Base-by-base conservation (phyloP, 2,113 vertebrate species). In the Scalopus aquaticus region DNA sequence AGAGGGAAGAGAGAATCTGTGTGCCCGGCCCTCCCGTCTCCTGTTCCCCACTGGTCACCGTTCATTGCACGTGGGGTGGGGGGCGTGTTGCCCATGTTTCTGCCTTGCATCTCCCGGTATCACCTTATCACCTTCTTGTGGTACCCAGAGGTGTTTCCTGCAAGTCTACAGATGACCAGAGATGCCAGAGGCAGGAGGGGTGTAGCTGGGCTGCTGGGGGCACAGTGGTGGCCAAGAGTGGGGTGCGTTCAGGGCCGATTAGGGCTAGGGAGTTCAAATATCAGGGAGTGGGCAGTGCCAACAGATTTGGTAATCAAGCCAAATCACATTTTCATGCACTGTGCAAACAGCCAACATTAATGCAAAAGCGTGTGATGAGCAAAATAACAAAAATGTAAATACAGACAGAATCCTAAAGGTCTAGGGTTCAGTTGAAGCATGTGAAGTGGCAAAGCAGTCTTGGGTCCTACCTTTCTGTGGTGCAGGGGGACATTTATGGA, bases 241-340 rank as follows among this genome's bases (percentile, higher is more conserved):
- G 1, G 32, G 4, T 2, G 26, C n/a, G 5, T 9, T 56, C 39
- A 9, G 39, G 13, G 67, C 13, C 6, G 12, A 2, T 24, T 3
- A 58, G 44, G 64, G 11, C 12, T 62, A 13, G 9, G 28, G 60
- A 32, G 60, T 62, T 62, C 60, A 62, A 13, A 9, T 37, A 42
- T 46, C 13, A 15, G 39, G 64, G 72, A 26, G 72, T 74, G 39
- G 13, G 56, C 16, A 0, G 2, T 2, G 24, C 28, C 64, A 9
- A 4, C 12, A 20, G 44, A 11, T 5, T 7, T 0, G 6, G 26
- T 17, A 22, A 42, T 60, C 3, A 2, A 58, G 24, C 2, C 1
- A 15, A n/a, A 46, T 79, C 56, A 32, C 22, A 67, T 79, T 67
- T 74, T 70, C 60, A 44, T 2, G 2, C 7, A 28, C 19, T 56